These are phyloP conservation scores for Tryphoninae sp. DNA, from an alignment of 2,888 invertebrate species.

Conservation along the genomic window DNA sequence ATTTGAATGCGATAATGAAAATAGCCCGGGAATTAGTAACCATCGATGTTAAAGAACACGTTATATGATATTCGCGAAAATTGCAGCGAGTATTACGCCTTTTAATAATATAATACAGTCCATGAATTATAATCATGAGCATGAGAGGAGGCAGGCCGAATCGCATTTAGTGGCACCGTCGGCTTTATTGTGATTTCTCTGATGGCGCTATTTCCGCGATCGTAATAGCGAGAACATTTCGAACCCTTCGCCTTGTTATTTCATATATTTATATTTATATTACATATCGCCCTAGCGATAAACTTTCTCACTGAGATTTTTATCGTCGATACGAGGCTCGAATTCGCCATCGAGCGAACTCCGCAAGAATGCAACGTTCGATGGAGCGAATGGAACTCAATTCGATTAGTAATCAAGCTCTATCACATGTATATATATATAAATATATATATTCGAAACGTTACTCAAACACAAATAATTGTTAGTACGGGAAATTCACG, in stretches of 20 bases:
- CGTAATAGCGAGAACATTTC: background rate
- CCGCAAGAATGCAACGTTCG: slow-evolving; percentile 41
- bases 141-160: slow-evolving; percentile 7
- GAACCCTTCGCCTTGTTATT: background rate
- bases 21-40: background rate
- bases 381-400: slow-evolving; percentile 57
- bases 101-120: slow-evolving; percentile 47
- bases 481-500: slow-evolving; percentile 59
- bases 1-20: slow-evolving; percentile 41
- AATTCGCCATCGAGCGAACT: slow-evolving; percentile 49
- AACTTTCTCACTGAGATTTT: background rate
- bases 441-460: slow-evolving; percentile 59
- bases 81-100: slow-evolving; percentile 52
- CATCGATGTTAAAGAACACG: background rate
- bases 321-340: slow-evolving; percentile 46
- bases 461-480: slow-evolving; percentile 76
- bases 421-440: slow-evolving; percentile 35
- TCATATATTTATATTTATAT: too few relatives aligned
- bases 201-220: background rate
- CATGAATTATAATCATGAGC: slow-evolving; percentile 41
- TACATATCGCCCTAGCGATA: background rate
- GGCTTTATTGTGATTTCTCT: background rate
- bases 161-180: background rate
- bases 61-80: slow-evolving; percentile 46
- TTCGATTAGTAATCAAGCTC: slow-evolving; percentile 77